phyloP scores from a whole-genome alignment of 2,888 invertebrate genomes.

The Andrena camellia region DNA sequence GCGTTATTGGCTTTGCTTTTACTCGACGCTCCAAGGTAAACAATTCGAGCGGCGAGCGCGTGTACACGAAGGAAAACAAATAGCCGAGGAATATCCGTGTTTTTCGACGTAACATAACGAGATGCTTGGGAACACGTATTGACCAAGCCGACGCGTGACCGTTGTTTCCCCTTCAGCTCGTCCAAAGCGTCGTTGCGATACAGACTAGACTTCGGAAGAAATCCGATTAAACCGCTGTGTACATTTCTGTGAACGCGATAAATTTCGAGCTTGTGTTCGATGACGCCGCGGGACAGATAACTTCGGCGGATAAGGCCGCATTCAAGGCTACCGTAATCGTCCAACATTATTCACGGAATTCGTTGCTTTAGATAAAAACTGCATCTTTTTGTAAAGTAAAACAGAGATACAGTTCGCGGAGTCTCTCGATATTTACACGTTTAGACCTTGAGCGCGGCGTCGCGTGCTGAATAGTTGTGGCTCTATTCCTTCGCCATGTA shows the following conservation, averaged over 20 bases:
- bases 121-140: conserved; percentile 1
- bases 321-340: neutral
- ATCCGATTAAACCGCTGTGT: conserved; percentile 10
- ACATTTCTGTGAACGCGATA: conserved; percentile 48
- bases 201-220: conserved; percentile 11
- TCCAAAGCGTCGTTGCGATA: neutral
- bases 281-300: conserved; percentile 17
- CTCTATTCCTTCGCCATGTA: too few relatives aligned
- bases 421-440: too few relatives aligned
- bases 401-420: neutral
- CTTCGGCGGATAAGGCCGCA: conserved; percentile 35
- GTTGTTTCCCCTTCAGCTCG: neutral
- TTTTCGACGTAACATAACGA: conserved; percentile 29
- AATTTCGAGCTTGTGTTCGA: conserved; percentile 40
- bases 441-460: too few relatives aligned
- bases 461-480: too few relatives aligned
- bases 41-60: conserved; percentile 26
- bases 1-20: conserved; percentile 28
- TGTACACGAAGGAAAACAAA: conserved; percentile 40
- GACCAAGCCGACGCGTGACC: neutral
- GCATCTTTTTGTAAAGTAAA: neutral
- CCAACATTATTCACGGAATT: conserved; percentile 30
- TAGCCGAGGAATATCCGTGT: conserved; percentile 19
- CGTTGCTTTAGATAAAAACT: neutral
- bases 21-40: conserved; percentile 37